Evolutionary conservation across 2,797 vertebrate genomes (phyloP).

Genomic region (Coracias cyanogaster): DNA sequence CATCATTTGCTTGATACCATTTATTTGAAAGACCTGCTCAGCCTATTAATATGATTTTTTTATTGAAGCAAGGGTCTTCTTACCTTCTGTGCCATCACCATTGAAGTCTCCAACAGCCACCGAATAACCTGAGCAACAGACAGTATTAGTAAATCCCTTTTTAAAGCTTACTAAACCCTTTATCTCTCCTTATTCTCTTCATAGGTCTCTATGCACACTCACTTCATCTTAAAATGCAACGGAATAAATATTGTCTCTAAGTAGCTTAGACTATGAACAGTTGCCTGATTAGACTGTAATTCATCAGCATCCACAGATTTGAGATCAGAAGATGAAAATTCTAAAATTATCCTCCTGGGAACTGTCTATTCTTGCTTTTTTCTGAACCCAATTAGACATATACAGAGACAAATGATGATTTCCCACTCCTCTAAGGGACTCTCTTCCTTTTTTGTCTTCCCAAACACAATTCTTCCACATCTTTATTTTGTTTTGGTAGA

Average conservation of each 20-base stretch:
- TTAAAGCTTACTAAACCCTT: background rate
- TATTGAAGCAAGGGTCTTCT: conserved; percentile 23
- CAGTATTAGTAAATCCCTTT: background rate
- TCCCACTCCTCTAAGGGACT: background rate
- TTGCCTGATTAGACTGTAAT: background rate
- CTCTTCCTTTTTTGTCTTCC: background rate
- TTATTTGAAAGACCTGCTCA: background rate
- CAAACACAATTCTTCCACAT: background rate
- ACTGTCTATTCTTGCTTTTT: background rate
- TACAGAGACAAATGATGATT: background rate
- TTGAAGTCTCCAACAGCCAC: conserved; percentile 94
- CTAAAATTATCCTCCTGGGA: background rate
- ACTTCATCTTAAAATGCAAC: background rate
- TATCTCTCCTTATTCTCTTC: background rate
- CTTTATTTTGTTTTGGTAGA: background rate
- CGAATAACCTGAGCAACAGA: conserved; percentile 87
- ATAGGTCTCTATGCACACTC: background rate
- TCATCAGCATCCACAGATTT: background rate
- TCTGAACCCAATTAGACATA: background rate
- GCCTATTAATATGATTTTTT: background rate
- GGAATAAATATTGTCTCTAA: background rate
- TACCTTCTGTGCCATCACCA: conserved; percentile 88
- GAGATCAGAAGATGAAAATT: background rate
- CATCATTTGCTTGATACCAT: background rate
- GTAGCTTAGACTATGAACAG: background rate